Percentiles rank a stretch among this genome's conserved stretches.
Conservation (phyloP, 2,888 invertebrate genomes). For the Dinocampus coccinellae region DNA sequence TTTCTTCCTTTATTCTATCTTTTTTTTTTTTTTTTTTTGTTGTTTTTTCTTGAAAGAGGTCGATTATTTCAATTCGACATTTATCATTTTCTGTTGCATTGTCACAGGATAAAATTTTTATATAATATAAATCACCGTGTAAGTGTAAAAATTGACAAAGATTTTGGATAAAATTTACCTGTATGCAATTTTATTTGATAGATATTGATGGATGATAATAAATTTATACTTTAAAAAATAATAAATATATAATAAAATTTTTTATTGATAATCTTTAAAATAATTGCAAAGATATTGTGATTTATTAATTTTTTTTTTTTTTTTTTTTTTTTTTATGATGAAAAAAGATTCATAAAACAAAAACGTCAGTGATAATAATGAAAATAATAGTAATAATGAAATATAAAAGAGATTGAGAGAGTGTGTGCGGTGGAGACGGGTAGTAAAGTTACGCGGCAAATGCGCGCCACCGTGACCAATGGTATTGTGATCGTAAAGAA, state of each 20-base stretch:
- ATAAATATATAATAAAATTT: too few relatives aligned
- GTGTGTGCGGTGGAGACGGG: neutral
- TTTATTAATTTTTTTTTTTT: too few relatives aligned
- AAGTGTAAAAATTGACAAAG: neutral
- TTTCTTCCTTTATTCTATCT: neutral
- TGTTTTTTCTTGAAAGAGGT: neutral
- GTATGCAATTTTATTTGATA: neutral
- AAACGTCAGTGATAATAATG: neutral
- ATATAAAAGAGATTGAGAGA: neutral
- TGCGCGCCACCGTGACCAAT: slow-evolving; percentile 63
- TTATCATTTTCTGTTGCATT: neutral
- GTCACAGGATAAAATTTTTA: neutral
- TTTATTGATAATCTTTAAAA: too few relatives aligned
- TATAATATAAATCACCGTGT: neutral
- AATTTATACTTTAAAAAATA: neutral
- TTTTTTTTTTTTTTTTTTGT: neutral
- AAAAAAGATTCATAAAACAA: neutral
- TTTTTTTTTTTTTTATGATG: too few relatives aligned
- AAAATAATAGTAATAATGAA: neutral
- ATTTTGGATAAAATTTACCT: neutral
- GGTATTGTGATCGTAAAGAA: slow-evolving; percentile 67
- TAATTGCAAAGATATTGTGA: too few relatives aligned
- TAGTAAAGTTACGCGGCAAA: slow-evolving; percentile 8
- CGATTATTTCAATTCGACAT: slow-evolving; percentile 3
- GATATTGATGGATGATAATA: neutral